Base-by-base conservation (phyloP, 64 coral and sea anemone genomes). In the Cladopsammia gracilis region DNA sequence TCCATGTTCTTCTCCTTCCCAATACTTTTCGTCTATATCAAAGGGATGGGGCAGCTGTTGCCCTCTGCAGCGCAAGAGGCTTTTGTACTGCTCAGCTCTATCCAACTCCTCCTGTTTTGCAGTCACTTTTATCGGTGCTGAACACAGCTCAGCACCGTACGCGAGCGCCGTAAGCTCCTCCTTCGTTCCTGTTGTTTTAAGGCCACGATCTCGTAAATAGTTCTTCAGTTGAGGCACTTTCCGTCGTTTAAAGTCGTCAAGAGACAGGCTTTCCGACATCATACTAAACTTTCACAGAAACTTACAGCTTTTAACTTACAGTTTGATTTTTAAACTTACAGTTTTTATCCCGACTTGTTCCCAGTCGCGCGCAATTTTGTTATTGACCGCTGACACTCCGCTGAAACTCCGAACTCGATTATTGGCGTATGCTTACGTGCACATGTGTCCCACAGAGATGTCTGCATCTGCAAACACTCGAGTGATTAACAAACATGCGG, bases 141-240 rank as follows among this genome's bases (percentile, higher is more conserved):
- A 75, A 7, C 70, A 71, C 83, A 92, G 70, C 25, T 92, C 44
- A 13, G 79, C 79, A 67, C 88, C 82, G n/a, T 78, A 95, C 20
- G 93, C 88, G 48, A 90, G 62, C 48, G 93, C 82, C 73, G 72
- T 64, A 71, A 95, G 57, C 56, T 95, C 93, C 48, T 95, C 88
- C 69, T 95, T 95, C 18, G 82, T 86, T 77, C 93, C 88, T 14
- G 88, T 78, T 69, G 86, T 83, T 91, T 86, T 95, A 26, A 95
- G 58, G 47, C 69, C 87, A 59, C 81, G 79, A 70, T 86, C 73
- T 53, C 78, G 88, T 62, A 91, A 87, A 91, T 70, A 91, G 64
- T 80, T 46, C 73, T 89, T 90, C 65, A 95, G 64, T 76, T 87
- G 60, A 20, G 73, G 74, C 56, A 96, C 83, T 87, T 91, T 95